phyloP scores from a whole-genome alignment of 2,113 vertebrate species.

The Corynorhinus townsendii region DNA sequence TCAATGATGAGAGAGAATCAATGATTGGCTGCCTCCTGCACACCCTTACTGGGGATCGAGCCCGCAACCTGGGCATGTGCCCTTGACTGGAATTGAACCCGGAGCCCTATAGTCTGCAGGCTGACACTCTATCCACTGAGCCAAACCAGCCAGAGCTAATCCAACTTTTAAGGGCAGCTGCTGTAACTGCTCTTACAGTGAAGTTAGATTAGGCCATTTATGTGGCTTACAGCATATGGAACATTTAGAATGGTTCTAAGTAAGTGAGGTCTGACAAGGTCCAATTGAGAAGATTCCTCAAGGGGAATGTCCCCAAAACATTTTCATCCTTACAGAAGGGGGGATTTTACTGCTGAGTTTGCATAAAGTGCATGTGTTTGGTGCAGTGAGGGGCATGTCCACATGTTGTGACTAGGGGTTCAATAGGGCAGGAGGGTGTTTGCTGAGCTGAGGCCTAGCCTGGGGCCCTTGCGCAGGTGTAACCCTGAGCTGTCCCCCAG shows the following conservation, averaged over 20 bases:
- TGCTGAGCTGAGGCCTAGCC: not conserved
- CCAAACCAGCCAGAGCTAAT: no score
- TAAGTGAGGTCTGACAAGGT: not conserved
- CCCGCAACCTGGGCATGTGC: no score
- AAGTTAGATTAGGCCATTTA: not conserved
- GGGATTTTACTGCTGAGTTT: not conserved
- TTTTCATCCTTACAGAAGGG: not conserved
- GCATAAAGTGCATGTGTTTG: not conserved
- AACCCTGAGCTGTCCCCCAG: not conserved
- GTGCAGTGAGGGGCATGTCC: accelerated
- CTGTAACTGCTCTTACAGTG: not conserved
- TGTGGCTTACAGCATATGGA: not conserved
- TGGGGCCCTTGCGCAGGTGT: not conserved
- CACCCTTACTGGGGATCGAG: no score
- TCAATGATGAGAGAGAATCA: no score
- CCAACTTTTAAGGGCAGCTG: not conserved
- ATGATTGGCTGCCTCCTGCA: no score
- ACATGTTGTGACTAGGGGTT: not conserved
- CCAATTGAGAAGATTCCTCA: not conserved
- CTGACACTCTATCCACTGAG: no score
- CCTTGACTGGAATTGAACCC: no score
- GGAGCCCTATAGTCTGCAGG: no score
- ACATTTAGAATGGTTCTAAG: not conserved
- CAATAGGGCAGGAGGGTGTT: not conserved
- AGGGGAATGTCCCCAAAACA: not conserved